Base-by-base conservation (phyloP, 2,113 vertebrate species). In the Heterotis niloticus region DNA sequence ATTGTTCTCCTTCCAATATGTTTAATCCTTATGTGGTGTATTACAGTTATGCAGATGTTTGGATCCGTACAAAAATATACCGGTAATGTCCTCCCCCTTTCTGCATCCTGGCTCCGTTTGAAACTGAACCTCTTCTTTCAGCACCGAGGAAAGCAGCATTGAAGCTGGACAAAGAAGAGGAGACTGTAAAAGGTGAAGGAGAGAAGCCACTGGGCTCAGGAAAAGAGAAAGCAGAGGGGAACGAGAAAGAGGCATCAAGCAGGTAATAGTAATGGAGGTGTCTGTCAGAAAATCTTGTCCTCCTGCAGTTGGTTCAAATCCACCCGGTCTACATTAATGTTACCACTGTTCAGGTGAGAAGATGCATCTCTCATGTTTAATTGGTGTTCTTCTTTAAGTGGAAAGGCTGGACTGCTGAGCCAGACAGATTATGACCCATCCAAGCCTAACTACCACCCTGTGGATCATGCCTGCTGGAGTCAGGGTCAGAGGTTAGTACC, bases 381-480 rank as follows among this genome's bases (percentile, higher is more conserved):
- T 76, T 65, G 14, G 77, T 74, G n/a, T 79, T 66, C 23, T 28
- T 79, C 77, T 79, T n/a, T 52, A 84, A 90, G 91, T 1, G 87
- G 85, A 65, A 91, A 90, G 18, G 12, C 73, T 0, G 81, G 51
- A 52, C 54, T 65, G 14, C 77, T 78, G 0, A 89, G 86, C 17
- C 51, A 83, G 4, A 83, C 83, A 0, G 85, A 89, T 59, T 98
- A 93, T 71, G 81, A 95, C 79, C 96, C 95, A 0, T 88, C 92
- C 23, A 91, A 91, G 81, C 81, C 83, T 0, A 83, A 79, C 78
- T 98, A 98, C 76, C 94, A 96, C 70, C 95, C 95, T 0, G 16
- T 96, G 0, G 88, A 93, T 0, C 89, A 97, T 0, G 95, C 96
- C 79, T 96, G 95, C 87, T 97, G 96, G 96, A 87, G 64, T 12